Conservation (phyloP, 2,113 vertebrate genomes). For the Syngnathus scovelli region DNA sequence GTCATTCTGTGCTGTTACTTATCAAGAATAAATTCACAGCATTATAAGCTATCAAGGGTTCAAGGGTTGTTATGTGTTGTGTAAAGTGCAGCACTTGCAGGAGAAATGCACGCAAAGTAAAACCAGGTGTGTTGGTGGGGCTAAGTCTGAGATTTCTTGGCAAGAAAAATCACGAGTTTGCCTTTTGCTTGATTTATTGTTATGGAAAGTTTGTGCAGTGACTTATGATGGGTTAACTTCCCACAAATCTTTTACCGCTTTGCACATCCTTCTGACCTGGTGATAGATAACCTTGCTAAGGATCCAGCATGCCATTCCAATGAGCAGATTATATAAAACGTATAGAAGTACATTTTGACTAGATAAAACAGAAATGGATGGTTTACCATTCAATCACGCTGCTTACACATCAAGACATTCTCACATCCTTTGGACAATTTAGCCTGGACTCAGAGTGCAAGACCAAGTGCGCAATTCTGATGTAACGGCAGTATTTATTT, state of each 20-base stretch:
- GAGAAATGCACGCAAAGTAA: not conserved
- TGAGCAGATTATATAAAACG: not conserved
- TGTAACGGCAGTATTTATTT: not conserved
- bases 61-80: not conserved
- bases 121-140: not conserved
- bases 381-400: not conserved
- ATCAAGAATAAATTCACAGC: not conserved
- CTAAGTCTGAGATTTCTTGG: not conserved
- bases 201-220: not conserved
- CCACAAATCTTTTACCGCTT: not conserved
- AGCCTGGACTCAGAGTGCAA: not conserved
- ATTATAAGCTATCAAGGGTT: not conserved
- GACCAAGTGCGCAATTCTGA: not conserved
- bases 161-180: not conserved
- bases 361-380: not conserved
- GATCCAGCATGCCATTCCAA: not conserved
- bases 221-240: not conserved
- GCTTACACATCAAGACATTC: not conserved
- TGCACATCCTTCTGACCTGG: not conserved
- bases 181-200: not conserved
- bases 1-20: not conserved
- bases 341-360: not conserved
- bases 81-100: not conserved
- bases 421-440: not conserved
- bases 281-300: not conserved